Evolutionary conservation across 2,888 invertebrate species (phyloP).

Genomic region (Heliconius charithonia): DNA sequence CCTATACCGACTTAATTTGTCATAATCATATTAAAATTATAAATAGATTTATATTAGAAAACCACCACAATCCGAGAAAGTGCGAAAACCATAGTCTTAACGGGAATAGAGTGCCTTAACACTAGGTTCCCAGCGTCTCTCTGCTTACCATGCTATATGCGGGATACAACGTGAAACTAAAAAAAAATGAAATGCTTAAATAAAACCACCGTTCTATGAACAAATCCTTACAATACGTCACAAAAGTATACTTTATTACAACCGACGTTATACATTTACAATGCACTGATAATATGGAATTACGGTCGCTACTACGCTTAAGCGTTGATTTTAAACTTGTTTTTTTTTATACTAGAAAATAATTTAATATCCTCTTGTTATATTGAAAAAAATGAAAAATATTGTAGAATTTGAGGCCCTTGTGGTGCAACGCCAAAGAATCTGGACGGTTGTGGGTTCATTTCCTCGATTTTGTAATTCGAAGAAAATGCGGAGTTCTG

Average conservation of each 20-base stretch:
- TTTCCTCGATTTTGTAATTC: neutral
- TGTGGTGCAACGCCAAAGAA: no score
- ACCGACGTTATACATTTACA: constrained; percentile 40
- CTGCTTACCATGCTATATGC: no score
- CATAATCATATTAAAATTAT: no score
- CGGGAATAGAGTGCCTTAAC: no score
- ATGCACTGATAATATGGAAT: constrained; percentile 44
- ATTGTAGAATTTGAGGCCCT: neutral
- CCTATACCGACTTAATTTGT: no score
- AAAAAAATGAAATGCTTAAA: neutral
- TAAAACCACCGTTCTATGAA: constrained; percentile 43
- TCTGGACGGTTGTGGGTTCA: no score
- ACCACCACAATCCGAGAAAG: no score
- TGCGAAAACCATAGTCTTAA: no score
- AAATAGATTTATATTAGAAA: no score
- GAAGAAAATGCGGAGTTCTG: neutral
- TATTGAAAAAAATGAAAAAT: neutral
- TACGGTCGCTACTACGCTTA: constrained; percentile 42
- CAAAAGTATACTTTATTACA: constrained; percentile 45
- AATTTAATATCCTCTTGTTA: constrained; percentile 14
- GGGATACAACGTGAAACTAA: no score
- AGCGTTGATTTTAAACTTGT: constrained; percentile 45
- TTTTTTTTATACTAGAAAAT: constrained; percentile 32
- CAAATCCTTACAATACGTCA: constrained; percentile 61
- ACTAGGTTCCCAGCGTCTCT: no score